Evolutionary conservation across 2,113 vertebrate genomes (phyloP).

Genomic region (Petrocephalus zakoni): DNA sequence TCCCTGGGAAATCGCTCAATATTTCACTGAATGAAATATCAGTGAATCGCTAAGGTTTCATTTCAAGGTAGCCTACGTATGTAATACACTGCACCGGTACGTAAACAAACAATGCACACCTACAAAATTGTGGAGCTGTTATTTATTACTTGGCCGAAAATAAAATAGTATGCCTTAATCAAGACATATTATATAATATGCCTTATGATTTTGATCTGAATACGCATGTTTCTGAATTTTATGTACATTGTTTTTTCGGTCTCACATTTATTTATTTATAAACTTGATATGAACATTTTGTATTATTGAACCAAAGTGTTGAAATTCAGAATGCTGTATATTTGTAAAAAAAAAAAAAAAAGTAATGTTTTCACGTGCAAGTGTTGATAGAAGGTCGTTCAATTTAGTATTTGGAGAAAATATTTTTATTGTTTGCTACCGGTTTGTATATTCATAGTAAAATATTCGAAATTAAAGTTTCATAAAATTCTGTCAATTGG

Average conservation of each 20-base stretch:
- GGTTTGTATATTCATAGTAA: constrained; percentile 61
- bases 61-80: constrained; percentile 16
- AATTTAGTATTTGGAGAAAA: constrained; percentile 42
- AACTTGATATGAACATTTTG: constrained; percentile 48
- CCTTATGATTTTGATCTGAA: constrained; percentile 26
- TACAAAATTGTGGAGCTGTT: constrained; percentile 26
- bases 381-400: constrained; percentile 57
- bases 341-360: constrained; percentile 58
- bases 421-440: constrained; percentile 60
- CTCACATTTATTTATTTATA: constrained; percentile 67
- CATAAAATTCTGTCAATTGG: constrained; percentile 36
- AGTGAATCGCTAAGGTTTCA: constrained; percentile 1
- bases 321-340: constrained; percentile 53
- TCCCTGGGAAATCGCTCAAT: neutral
- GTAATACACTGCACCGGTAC: constrained; percentile 44
- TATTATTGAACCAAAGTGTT: constrained; percentile 73
- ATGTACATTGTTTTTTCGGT: constrained; percentile 50
- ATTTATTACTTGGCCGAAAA: constrained; percentile 34
- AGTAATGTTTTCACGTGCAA: constrained; percentile 57
- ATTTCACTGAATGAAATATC: neutral
- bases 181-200: constrained; percentile 35
- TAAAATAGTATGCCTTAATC: constrained; percentile 41
- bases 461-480: constrained; percentile 47
- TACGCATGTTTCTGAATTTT: constrained; percentile 55
- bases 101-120: constrained; percentile 33